Percentiles rank a stretch among this genome's conserved stretches.
Evolutionary conservation across 2,888 invertebrate species (phyloP).

Genomic region (Eilema sororculum): DNA sequence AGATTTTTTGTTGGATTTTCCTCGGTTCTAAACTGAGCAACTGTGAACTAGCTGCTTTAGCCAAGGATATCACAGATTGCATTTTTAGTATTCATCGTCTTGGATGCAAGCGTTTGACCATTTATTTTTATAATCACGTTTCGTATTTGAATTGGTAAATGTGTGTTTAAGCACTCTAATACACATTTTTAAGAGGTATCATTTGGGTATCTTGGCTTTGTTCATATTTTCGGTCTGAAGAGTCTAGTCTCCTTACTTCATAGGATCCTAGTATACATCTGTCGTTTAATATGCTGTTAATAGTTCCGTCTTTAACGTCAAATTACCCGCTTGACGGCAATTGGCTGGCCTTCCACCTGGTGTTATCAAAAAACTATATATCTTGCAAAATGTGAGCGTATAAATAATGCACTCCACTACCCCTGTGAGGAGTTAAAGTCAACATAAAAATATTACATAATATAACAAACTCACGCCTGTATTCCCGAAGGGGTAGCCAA

Average conservation of each 20-base stretch:
- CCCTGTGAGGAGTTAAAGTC: neutral
- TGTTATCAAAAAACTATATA: neutral
- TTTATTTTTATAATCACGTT: neutral
- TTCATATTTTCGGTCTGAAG: too few relatives aligned
- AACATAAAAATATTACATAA: too few relatives aligned
- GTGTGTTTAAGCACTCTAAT: neutral
- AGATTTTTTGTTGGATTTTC: constrained; percentile 1
- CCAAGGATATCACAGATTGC: neutral
- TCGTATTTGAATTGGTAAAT: neutral
- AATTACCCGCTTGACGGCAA: neutral
- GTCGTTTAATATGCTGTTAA: neutral
- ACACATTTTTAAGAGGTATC: too few relatives aligned
- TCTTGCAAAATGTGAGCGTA: neutral
- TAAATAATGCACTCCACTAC: neutral
- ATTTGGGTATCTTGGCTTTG: too few relatives aligned
- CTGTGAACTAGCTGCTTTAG: neutral
- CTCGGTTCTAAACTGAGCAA: neutral
- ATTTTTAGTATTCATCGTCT: neutral
- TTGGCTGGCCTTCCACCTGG: too few relatives aligned
- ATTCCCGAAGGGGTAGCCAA: too few relatives aligned
- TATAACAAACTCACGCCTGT: too few relatives aligned
- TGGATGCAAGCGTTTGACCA: neutral
- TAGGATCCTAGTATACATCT: neutral
- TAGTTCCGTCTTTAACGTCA: neutral
- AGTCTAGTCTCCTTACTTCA: too few relatives aligned